Base-by-base conservation (phyloP, 2,113 vertebrate species). In the Nothoprocta pentlandii region DNA sequence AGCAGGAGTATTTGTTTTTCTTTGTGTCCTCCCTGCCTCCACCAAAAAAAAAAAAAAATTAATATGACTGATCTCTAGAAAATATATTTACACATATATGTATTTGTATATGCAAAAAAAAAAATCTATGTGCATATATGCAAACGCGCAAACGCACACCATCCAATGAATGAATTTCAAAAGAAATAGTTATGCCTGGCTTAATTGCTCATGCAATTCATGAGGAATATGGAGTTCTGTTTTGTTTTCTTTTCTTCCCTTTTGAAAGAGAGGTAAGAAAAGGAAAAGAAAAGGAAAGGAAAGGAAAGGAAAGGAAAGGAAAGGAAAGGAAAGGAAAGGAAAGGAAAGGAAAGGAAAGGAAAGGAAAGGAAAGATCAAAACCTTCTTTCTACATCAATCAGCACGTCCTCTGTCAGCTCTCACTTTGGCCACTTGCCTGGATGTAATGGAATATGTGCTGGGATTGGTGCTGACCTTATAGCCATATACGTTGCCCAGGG, bases 71-170 rank as follows among this genome's bases (percentile, higher is more conserved):
- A 20, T 36, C 4, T 8, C 3, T 61, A 19, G 21, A 10, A 51
- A 75, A 44, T 8, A 23, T n/a, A 14, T 4, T 36, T 2, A 22
- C 0, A 1, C 2, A 2, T 13, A 36, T 14, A 16, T 6, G 6
- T 39, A 10, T 16, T 8, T 32, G 16, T 63, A 5, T 3, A 2
- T 23, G 4, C 11, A 23, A 20, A 16, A 11, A 21, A 16, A 56
- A 17, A 56, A 17, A 56, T 17, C 53, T 30, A 56, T 9, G 53
- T 17, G 30, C 25, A 51, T 15, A 12, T 25, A 19, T 16, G 28
- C 36, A 53, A 39, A 70, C 15, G 66, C 12, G n/a, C n/a, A n/a
- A n/a, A n/a, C n/a, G n/a, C n/a, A 16, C 5, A 44, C 32, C 22
- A 30, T 9, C 54, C 76, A 70, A n/a, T 7, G 34, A 23, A 12